Evolutionary conservation across 53 echinoderm and acorn worm species (phyloP).

Genomic region (Patiria pectinifera): DNA sequence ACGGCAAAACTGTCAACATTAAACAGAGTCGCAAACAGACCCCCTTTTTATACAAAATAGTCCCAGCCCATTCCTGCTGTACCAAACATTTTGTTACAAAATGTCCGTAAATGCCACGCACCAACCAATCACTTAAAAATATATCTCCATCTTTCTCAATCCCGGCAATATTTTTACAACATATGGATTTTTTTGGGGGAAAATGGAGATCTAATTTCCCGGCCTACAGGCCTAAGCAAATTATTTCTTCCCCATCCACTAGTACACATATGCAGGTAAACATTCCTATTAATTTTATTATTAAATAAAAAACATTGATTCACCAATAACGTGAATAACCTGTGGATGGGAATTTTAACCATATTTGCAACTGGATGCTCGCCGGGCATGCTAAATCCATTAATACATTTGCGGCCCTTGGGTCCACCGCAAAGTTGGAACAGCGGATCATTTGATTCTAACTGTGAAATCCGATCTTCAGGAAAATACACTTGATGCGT

Average conservation of each 20-base stretch:
- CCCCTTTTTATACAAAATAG: no score
- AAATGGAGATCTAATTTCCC: background rate
- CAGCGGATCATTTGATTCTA: conserved; percentile 6
- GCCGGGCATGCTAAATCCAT: conserved; percentile 19
- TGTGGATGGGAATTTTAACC: background rate
- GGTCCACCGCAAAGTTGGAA: background rate
- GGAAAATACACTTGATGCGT: conserved; percentile 18
- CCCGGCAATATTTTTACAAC: no score
- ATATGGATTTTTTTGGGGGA: background rate
- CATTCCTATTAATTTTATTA: no score
- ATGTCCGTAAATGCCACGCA: no score
- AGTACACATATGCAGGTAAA: no score
- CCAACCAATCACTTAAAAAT: no score
- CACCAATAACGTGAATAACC: background rate
- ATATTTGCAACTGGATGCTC: background rate
- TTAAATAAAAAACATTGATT: no score
- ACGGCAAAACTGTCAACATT: no score
- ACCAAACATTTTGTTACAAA: no score
- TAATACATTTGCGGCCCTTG: conserved; percentile 8
- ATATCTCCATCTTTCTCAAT: no score
- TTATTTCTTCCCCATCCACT: background rate
- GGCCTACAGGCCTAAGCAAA: background rate
- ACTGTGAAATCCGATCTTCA: conserved; percentile 23
- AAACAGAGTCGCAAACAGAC: no score
- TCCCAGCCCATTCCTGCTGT: no score